A percentile compares a stretch with the other conserved stretches of the same genome.
Evolutionary conservation across 2,888 invertebrate species (phyloP).

Genomic region (Synanthedon andrenaeformis): DNA sequence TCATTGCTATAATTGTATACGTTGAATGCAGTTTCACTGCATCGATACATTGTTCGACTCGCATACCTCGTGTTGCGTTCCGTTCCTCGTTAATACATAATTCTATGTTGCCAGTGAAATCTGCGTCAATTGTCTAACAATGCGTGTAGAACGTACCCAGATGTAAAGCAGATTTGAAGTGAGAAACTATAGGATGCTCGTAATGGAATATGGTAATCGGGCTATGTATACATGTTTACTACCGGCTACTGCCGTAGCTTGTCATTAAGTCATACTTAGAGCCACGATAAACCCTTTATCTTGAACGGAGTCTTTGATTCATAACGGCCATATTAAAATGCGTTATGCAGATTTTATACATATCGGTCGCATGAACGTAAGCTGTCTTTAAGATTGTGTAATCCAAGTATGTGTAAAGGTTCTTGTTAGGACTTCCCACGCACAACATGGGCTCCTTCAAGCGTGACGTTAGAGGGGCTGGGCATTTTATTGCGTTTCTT

Average conservation of each 20-base stretch:
- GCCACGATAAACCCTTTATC: neutral
- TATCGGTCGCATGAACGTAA: neutral
- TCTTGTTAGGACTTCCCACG: constrained; percentile 56
- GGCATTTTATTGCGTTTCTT: constrained; percentile 49
- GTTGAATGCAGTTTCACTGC: constrained; percentile 55
- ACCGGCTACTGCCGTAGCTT: constrained; percentile 20
- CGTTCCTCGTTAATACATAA: constrained; percentile 43
- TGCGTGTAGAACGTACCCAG: constrained; percentile 20
- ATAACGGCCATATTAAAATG: neutral
- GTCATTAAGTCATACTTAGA: constrained; percentile 16
- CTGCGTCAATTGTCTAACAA: constrained; percentile 35
- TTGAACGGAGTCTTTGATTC: neutral
- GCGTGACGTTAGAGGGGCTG: constrained; percentile 62
- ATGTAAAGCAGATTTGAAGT: constrained; percentile 36
- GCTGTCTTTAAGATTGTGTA: constrained; percentile 59
- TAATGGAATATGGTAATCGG: constrained; percentile 22
- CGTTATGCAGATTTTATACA: neutral
- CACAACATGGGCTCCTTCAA: constrained; percentile 48
- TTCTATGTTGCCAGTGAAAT: constrained; percentile 55
- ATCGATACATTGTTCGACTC: constrained; percentile 28
- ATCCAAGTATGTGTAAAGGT: constrained; percentile 56
- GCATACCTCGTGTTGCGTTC: constrained; percentile 25
- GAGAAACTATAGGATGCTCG: constrained; percentile 32
- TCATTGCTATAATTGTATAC: constrained; percentile 63
- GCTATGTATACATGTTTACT: constrained; percentile 18